Conservation (phyloP, 2,888 invertebrate genomes). For the Brachyptera risi region DNA sequence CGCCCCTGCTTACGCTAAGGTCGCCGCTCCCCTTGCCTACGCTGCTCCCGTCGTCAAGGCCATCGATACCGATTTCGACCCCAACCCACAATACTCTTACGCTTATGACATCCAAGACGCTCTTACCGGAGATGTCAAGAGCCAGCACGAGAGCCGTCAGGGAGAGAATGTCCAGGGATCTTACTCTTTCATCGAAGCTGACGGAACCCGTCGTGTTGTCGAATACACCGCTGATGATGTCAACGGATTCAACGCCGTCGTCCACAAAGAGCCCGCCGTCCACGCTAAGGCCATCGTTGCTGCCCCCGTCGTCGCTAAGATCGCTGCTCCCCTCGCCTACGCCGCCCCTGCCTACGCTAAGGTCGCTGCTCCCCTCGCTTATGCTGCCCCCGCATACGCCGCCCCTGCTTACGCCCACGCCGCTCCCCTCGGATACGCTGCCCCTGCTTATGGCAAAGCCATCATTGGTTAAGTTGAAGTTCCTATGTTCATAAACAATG, state of each 20-base stretch:
- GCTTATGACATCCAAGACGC: slow-evolving; percentile 34
- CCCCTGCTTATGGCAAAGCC: slow-evolving; percentile 12
- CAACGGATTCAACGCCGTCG: slow-evolving; percentile 36
- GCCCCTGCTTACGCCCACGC: slow-evolving; percentile 17
- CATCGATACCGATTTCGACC: slow-evolving; percentile 34
- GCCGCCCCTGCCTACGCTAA: slow-evolving; percentile 23
- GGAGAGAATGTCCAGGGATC: slow-evolving; percentile 34
- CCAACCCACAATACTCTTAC: slow-evolving; percentile 33
- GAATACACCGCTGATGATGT: slow-evolving; percentile 34
- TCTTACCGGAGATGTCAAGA: slow-evolving; percentile 34
- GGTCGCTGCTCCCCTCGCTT: slow-evolving; percentile 15
- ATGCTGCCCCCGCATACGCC: slow-evolving; percentile 20
- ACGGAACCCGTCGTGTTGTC: slow-evolving; percentile 33
- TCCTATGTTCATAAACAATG: too few relatives aligned
- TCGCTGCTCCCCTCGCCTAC: slow-evolving; percentile 18
- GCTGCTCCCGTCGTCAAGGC: slow-evolving; percentile 24
- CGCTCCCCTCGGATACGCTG: background rate
- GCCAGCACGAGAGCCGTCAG: slow-evolving; percentile 32
- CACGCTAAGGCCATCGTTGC: slow-evolving; percentile 23
- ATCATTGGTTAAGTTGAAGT: too few relatives aligned
- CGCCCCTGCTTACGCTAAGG: slow-evolving; percentile 3
- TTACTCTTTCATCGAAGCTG: slow-evolving; percentile 33
- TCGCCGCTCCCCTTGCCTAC: slow-evolving; percentile 25
- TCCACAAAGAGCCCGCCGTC: slow-evolving; percentile 26
- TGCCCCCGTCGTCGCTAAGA: slow-evolving; percentile 11